Evolutionary conservation across 2,888 invertebrate genomes (phyloP).

Genomic region (Apodemia duryi): DNA sequence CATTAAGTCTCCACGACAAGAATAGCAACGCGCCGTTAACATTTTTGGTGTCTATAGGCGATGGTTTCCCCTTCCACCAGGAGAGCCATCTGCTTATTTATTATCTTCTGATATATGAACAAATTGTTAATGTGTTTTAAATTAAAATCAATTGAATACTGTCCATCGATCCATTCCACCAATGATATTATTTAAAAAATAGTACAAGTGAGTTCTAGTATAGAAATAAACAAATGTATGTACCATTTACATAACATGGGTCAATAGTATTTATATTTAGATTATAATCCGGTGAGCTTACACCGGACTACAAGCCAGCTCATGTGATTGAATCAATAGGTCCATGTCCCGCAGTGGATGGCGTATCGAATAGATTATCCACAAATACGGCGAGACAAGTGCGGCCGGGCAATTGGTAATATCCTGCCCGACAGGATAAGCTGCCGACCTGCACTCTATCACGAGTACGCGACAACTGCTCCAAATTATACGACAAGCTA

Average conservation of each 20-base stretch:
- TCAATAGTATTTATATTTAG: not conserved
- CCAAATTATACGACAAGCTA: not conserved
- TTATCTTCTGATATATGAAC: too few species aligned
- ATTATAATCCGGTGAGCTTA: not conserved
- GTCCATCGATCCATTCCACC: too few species aligned
- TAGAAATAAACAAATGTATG: not conserved
- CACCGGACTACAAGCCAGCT: not conserved
- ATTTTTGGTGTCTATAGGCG: too few species aligned
- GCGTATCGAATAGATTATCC: constrained; percentile 13
- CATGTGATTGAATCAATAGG: not conserved
- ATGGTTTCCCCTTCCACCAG: too few species aligned
- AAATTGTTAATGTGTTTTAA: too few species aligned
- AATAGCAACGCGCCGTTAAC: too few species aligned
- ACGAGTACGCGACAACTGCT: not conserved
- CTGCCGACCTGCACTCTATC: constrained; percentile 11
- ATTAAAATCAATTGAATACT: too few species aligned
- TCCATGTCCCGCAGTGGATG: not conserved
- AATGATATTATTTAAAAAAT: too few species aligned
- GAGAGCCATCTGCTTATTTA: too few species aligned
- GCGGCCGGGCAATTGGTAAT: constrained; percentile 12
- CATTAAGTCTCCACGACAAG: too few species aligned
- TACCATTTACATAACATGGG: not conserved
- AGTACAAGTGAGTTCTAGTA: too few species aligned
- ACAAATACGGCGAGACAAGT: constrained; percentile 13
- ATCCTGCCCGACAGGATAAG: constrained; percentile 11